Percentiles rank a stretch among this genome's conserved stretches.
Evolutionary conservation across 1,140 invertebrate species (phyloP).

Genomic region (Holcopasites calliopsidis): DNA sequence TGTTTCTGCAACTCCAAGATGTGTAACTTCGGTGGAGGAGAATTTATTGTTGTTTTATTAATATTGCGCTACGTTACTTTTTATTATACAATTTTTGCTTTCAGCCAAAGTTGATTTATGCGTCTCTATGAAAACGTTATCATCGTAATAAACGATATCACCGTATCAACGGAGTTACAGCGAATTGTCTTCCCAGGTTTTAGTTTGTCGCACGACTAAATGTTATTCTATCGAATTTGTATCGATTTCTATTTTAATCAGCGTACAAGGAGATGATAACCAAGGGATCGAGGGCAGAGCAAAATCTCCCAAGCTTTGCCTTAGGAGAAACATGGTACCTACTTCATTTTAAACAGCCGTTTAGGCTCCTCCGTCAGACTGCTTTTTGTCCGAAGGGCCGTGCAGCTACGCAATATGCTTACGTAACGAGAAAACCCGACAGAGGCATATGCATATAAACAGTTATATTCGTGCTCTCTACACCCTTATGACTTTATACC

Average conservation of each 20-base stretch:
- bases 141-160: too few species aligned
- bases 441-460: slow-evolving; percentile 49
- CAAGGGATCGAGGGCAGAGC: not conserved
- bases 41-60: too few species aligned
- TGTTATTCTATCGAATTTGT: too few species aligned
- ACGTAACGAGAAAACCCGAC: slow-evolving; percentile 43
- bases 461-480: slow-evolving; percentile 53
- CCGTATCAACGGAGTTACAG: too few species aligned
- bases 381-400: slow-evolving; percentile 55
- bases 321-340: not conserved
- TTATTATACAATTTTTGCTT: too few species aligned
- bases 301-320: not conserved
- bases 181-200: too few species aligned
- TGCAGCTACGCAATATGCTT: slow-evolving; percentile 59
- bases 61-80: too few species aligned
- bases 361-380: slow-evolving; percentile 2
- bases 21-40: not conserved
- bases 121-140: too few species aligned
- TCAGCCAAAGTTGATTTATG: too few species aligned
- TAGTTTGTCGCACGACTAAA: too few species aligned
- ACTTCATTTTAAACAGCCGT: slow-evolving; percentile 43
- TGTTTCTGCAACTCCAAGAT: not conserved
- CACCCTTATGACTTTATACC: slow-evolving; percentile 63
- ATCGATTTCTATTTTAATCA: too few species aligned
- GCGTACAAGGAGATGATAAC: too few species aligned